Evolutionary conservation across 2,888 invertebrate genomes (phyloP).

Genomic region (Trissolcus brochymenae): DNA sequence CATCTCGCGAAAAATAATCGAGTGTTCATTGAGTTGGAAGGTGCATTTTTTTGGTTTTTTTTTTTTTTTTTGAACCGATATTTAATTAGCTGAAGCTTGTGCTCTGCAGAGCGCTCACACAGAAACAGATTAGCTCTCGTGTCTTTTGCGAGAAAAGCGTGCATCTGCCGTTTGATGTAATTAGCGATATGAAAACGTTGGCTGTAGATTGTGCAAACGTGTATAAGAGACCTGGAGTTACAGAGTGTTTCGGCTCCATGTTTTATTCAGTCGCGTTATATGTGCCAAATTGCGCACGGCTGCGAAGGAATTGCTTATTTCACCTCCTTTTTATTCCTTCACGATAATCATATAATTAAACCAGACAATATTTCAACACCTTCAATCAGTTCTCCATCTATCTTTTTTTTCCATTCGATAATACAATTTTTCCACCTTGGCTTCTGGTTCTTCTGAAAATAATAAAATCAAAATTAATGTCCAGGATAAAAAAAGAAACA

Average conservation of each 20-base stretch:
- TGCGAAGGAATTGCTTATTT: slow-evolving; percentile 64
- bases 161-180: slow-evolving; percentile 50
- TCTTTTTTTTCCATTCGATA: too few species aligned
- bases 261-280: slow-evolving; percentile 71
- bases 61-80: slow-evolving; percentile 6
- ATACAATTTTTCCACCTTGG: too few species aligned
- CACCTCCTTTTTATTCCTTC: slow-evolving; percentile 67
- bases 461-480: too few species aligned
- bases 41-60: too few species aligned
- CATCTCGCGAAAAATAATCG: too few species aligned
- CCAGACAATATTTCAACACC: slow-evolving; percentile 73
- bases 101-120: slow-evolving; percentile 8
- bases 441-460: too few species aligned
- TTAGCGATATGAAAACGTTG: slow-evolving; percentile 53
- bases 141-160: slow-evolving; percentile 45
- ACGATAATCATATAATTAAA: slow-evolving; percentile 50
- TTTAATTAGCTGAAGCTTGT: slow-evolving; percentile 33
- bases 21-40: too few species aligned
- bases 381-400: slow-evolving; percentile 59
- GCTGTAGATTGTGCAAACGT: slow-evolving; percentile 51
- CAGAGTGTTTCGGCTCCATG: slow-evolving; percentile 60
- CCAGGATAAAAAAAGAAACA: too few species aligned
- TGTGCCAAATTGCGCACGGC: slow-evolving; percentile 62
- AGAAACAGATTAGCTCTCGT: slow-evolving; percentile 23
- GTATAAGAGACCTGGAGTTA: slow-evolving; percentile 55